Conservation (phyloP, 2,113 vertebrate species). For the Cololabis saira region DNA sequence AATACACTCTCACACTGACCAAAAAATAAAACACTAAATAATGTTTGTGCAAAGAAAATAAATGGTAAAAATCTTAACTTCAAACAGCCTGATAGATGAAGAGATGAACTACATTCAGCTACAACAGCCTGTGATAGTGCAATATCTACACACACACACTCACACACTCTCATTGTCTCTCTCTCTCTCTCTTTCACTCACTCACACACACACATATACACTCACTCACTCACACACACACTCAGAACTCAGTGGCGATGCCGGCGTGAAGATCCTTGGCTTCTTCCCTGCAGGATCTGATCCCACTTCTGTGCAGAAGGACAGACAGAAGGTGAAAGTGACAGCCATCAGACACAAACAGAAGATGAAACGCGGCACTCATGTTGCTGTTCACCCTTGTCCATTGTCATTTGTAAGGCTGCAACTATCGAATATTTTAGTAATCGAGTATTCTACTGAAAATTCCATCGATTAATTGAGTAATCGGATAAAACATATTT, state of each 20-base stretch:
- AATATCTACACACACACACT: conserved; percentile 59
- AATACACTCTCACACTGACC: not conserved
- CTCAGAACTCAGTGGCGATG: conserved; percentile 58
- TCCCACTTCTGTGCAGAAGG: conserved; percentile 72
- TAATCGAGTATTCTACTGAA: too few relatives aligned
- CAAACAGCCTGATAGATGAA: conserved; percentile 46
- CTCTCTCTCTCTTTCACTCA: too few relatives aligned
- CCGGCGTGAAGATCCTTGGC: conserved; percentile 11
- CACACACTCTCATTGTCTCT: conserved; percentile 9
- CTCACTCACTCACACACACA: conserved; percentile 3
- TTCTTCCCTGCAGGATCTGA: conserved; percentile 33
- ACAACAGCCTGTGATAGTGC: conserved; percentile 75
- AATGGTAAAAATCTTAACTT: conserved; percentile 41
- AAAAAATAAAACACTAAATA: conserved; percentile 21
- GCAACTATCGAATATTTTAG: too few relatives aligned
- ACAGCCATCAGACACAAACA: not conserved
- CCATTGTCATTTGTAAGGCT: too few relatives aligned
- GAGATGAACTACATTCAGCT: conserved; percentile 73
- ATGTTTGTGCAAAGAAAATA: conserved; percentile 68
- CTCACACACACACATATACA: conserved; percentile 13
- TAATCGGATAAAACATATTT: too few relatives aligned
- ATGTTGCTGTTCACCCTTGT: too few relatives aligned
- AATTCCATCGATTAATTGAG: too few relatives aligned
- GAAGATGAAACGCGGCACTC: too few relatives aligned
- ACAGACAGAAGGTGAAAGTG: conserved; percentile 32